Evolutionary conservation across 2,113 vertebrate species (phyloP), one percentile per base, ranked within the genome.

Genomic region (Pithys albifrons): DNA sequence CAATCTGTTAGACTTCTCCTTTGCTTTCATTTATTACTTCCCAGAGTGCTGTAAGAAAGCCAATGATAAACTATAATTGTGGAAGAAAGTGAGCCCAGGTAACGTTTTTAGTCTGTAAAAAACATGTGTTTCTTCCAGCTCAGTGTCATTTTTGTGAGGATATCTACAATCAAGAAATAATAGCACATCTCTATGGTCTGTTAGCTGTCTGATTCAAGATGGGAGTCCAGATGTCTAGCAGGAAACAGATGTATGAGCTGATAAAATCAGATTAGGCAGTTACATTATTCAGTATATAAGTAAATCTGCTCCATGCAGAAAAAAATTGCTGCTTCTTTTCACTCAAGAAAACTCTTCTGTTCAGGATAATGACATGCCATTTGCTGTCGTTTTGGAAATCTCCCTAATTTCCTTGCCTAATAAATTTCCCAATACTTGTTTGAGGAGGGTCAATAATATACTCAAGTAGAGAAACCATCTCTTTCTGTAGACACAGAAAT

Each of bases 181-280:
- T 58, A 73, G 35, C 35, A 31, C 46, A 27, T 48, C 83, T 55
- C 49, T 28, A 2, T 35, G 79, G 51, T 73, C 71, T 78, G 51
- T 48, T 83, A 41, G 49, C 54, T 92, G 65, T 77, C 93, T 82
- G 58, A 70, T 93, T 83, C 49, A 67, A 96, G 89, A 79, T 67
- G 82, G 1, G 62, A 89, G 74, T 52, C 83, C 93, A 91, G 80
- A 78, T 96, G 92, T 76, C 49, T 70, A 29, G 35, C 35, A 82
- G 80, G 46, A 95, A 93, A 96, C 89, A 95, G 88, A 95, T 95
- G 81, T 64, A 80, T 33, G 51, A 52, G 25, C 78, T 73, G 25
- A 67, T 12, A 77, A 62, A 83, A 79, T 2, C 69, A 82, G 55
- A 76, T 48, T 76, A 73, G 46, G 41, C 62, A 90, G 61, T 29